A percentile compares a stretch with the other conserved stretches of the same genome.
phyloP scores from a whole-genome alignment of 2,888 invertebrate genomes.

The Latheticus oryzae region DNA sequence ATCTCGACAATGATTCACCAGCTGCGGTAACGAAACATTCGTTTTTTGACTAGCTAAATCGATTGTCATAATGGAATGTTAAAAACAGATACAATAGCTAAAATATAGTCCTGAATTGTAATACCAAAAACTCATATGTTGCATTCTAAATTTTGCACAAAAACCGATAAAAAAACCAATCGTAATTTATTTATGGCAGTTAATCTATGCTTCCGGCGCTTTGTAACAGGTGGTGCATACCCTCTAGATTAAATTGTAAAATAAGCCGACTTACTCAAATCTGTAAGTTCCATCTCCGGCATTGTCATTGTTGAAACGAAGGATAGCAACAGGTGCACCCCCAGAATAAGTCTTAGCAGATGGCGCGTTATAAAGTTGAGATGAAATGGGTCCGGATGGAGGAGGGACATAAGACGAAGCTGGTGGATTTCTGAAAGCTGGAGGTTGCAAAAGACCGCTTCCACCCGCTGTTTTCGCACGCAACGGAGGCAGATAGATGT shows the following conservation, averaged over 20 bases:
- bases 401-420: slow-evolving; percentile 17
- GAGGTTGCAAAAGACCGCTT: slow-evolving; percentile 51
- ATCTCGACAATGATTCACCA: too few species aligned
- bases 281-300: slow-evolving; percentile 70
- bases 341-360: slow-evolving; percentile 50
- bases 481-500: slow-evolving; percentile 70
- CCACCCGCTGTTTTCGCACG: slow-evolving; percentile 68
- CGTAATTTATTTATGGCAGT: slow-evolving; percentile 17
- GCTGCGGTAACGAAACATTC: too few species aligned
- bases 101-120: too few species aligned
- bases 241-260: slow-evolving; percentile 16
- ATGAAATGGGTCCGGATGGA: slow-evolving; percentile 25
- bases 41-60: too few species aligned
- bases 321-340: slow-evolving; percentile 69
- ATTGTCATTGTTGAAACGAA: slow-evolving; percentile 69
- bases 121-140: too few species aligned
- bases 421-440: slow-evolving; percentile 3
- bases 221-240: slow-evolving; percentile 31
- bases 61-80: too few species aligned
- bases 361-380: slow-evolving; percentile 27
- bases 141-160: too few species aligned
- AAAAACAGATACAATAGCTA: too few species aligned
- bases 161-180: too few species aligned
- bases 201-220: slow-evolving; percentile 9
- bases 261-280: slow-evolving; percentile 66